phyloP scores from a whole-genome alignment of 2,113 vertebrate genomes.

The Diphyllodes magnificus region DNA sequence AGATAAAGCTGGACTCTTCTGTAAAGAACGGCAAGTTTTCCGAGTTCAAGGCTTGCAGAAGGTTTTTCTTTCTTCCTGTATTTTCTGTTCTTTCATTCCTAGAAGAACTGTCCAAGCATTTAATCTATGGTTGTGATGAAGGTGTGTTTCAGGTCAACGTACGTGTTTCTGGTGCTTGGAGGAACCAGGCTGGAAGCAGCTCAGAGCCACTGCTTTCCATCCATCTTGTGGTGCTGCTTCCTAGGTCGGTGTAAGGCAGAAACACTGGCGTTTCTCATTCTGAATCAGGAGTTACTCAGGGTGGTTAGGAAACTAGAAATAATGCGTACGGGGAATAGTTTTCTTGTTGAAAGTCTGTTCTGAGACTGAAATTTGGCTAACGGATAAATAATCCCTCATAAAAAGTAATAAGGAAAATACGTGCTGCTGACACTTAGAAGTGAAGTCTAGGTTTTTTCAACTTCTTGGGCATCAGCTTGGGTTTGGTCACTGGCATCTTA shows the following conservation, averaged over 20 bases:
- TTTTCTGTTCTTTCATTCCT: neutral
- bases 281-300: neutral
- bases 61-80: neutral
- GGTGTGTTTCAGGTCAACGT: neutral
- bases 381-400: neutral
- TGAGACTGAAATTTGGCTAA: neutral
- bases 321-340: neutral
- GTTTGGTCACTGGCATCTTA: neutral
- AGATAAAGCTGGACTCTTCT: neutral
- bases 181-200: neutral
- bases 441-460: neutral
- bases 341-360: neutral
- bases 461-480: neutral
- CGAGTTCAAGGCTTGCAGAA: neutral
- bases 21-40: neutral
- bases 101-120: neutral
- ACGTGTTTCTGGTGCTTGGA: rapidly evolving
- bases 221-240: neutral
- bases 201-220: rapidly evolving
- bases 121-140: neutral
- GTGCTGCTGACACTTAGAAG: neutral
- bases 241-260: neutral
- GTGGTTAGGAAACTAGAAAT: neutral
- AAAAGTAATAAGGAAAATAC: neutral
- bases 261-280: neutral